phyloP scores from a whole-genome alignment of 1,140 invertebrate genomes.

The Brachionus paranguensis region DNA sequence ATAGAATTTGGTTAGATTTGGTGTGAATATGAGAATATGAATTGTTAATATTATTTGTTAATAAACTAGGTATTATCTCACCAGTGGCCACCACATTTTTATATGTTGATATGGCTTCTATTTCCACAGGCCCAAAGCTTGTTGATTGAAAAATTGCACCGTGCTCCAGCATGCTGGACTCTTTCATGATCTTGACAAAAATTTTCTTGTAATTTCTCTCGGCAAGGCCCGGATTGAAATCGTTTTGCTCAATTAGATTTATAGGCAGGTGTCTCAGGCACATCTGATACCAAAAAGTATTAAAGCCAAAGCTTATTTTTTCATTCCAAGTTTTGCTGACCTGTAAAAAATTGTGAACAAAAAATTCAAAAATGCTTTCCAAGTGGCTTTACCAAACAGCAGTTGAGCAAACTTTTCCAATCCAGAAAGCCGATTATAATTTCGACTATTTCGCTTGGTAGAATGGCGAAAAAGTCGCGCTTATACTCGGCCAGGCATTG shows the following conservation, averaged over 20 bases:
- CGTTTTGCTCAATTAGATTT: background rate
- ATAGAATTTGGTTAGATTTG: background rate
- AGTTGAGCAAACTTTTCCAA: conserved; percentile 1
- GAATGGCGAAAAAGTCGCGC: background rate
- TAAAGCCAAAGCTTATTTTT: background rate
- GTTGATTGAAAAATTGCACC: background rate
- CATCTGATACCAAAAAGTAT: background rate
- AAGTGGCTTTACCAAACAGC: background rate
- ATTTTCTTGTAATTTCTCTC: background rate
- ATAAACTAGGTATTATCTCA: background rate
- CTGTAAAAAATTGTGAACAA: background rate
- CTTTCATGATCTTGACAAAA: background rate
- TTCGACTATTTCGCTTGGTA: conserved; percentile 14
- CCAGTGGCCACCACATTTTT: conserved; percentile 10
- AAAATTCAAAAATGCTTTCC: background rate
- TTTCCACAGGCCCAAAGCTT: conserved; percentile 18
- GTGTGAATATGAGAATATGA: background rate
- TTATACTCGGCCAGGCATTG: background rate
- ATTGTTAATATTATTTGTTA: background rate
- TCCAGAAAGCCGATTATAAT: background rate
- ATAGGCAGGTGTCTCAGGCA: background rate
- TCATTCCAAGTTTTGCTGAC: background rate
- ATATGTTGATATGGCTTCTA: conserved; percentile 12
- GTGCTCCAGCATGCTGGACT: background rate
- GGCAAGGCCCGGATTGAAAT: background rate